A percentile compares a stretch with the other conserved stretches of the same genome.
phyloP scores from a whole-genome alignment of 2,888 invertebrate species.

The Leucozona laternaria region DNA sequence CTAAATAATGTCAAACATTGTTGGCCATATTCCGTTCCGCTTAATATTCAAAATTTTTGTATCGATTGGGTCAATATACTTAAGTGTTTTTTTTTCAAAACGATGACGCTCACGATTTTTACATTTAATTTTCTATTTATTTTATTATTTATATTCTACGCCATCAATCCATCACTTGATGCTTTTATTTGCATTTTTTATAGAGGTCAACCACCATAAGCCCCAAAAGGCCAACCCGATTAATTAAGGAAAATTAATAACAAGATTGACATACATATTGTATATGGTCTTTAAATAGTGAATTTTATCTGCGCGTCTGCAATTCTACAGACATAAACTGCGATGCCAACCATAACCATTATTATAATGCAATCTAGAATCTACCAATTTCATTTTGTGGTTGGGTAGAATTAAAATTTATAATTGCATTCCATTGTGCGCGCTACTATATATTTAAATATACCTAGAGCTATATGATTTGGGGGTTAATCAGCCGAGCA shows the following conservation, averaged over 20 bases:
- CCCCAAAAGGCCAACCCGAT: not conserved
- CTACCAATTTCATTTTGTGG: conserved; percentile 41
- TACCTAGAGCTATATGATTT: not conserved
- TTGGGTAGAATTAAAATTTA: conserved; percentile 66
- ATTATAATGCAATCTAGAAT: conserved; percentile 4
- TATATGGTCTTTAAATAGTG: not conserved
- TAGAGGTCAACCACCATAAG: no score
- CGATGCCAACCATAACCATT: not conserved
- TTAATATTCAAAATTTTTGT: no score
- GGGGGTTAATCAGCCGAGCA: not conserved
- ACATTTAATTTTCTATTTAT: no score
- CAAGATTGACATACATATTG: conserved; percentile 1
- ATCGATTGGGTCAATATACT: no score
- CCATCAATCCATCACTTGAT: no score
- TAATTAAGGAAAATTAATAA: not conserved
- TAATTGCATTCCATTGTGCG: conserved; percentile 72
- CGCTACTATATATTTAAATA: not conserved
- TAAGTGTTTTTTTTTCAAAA: no score
- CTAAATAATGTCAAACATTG: no score
- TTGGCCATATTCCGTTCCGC: no score
- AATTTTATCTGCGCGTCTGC: not conserved
- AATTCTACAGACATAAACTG: not conserved
- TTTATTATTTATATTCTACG: no score
- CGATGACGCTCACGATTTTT: no score
- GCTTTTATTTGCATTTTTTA: no score